These are phyloP conservation scores for Mythimna pallens DNA, from an alignment of 2,888 invertebrate species.

Conservation along the genomic window DNA sequence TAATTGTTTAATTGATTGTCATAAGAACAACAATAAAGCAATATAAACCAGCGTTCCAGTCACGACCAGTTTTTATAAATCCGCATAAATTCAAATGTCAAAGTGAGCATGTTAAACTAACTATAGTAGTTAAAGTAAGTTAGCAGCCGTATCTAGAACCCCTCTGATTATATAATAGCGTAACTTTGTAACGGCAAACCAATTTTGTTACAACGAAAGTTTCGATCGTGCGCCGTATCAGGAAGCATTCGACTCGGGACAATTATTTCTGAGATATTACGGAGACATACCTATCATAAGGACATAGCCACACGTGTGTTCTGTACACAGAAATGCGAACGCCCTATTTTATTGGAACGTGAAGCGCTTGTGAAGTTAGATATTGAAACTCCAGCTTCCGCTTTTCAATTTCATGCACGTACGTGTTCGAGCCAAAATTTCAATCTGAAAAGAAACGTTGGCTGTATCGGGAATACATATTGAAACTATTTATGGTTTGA, in stretches of 20 bases:
- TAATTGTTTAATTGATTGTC: constrained; percentile 42
- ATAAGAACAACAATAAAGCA: constrained; percentile 33
- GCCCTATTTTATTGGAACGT: constrained; percentile 46
- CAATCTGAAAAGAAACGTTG: constrained; percentile 27
- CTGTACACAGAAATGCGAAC: constrained; percentile 30
- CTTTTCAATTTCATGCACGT: constrained; percentile 51
- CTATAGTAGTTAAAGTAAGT: not conserved
- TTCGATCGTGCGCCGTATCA: constrained; percentile 44
- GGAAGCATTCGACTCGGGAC: constrained; percentile 38
- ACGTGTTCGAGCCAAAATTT: constrained; percentile 22
- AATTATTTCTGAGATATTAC: constrained; percentile 39
- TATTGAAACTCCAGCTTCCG: constrained; percentile 41
- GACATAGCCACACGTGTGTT: constrained; percentile 23
- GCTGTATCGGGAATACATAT: constrained; percentile 10
- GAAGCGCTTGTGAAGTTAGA: constrained; percentile 26
- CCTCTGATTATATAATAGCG: constrained; percentile 19
- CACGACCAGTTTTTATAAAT: constrained; percentile 15
- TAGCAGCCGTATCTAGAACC: constrained; percentile 20
- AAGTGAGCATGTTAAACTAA: constrained; percentile 8
- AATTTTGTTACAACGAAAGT: constrained; percentile 50
- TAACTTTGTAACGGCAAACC: constrained; percentile 44
- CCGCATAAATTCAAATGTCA: not conserved
- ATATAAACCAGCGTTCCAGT: constrained; percentile 24
- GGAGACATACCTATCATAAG: constrained; percentile 34
- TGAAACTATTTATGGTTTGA: constrained; percentile 9